A percentile compares a stretch with the other conserved stretches of the same genome.
Evolutionary conservation across 2,888 invertebrate genomes (phyloP).

Genomic region (Caenorhabditis parvicauda): DNA sequence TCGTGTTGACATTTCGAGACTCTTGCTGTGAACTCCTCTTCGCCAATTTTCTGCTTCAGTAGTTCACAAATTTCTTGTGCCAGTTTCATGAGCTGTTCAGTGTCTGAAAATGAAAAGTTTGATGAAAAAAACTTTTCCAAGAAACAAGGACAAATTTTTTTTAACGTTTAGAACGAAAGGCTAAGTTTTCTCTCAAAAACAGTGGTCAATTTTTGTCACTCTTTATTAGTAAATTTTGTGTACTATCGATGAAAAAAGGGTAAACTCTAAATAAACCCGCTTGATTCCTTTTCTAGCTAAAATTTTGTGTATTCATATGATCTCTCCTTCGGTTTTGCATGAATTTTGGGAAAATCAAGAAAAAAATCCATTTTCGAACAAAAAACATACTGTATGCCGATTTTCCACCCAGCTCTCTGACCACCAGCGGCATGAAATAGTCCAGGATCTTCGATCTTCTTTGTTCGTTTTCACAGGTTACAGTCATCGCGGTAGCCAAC

Average conservation of each 20-base stretch:
- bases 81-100: constrained; percentile 43
- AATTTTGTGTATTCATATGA: too few relatives aligned
- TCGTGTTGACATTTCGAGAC: constrained; percentile 37
- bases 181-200: too few relatives aligned
- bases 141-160: too few relatives aligned
- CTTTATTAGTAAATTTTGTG: too few relatives aligned
- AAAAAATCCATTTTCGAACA: not conserved
- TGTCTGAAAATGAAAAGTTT: constrained; percentile 26
- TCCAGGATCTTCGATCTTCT: constrained; percentile 10
- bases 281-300: too few relatives aligned
- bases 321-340: not conserved
- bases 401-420: constrained; percentile 48
- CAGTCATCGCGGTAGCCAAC: constrained; percentile 42
- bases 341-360: not conserved
- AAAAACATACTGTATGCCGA: constrained; percentile 25
- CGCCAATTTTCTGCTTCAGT: constrained; percentile 43
- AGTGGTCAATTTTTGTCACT: too few relatives aligned
- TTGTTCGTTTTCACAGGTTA: constrained; percentile 19
- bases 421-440: constrained; percentile 41
- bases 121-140: not conserved
- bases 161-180: too few relatives aligned
- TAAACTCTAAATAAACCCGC: too few relatives aligned
- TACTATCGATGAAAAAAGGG: too few relatives aligned
- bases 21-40: constrained; percentile 30
- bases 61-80: constrained; percentile 50